Evolutionary conservation across 2,113 vertebrate species (phyloP), one percentile per base, ranked within the genome.

Genomic region (Ictalurus punctatus): DNA sequence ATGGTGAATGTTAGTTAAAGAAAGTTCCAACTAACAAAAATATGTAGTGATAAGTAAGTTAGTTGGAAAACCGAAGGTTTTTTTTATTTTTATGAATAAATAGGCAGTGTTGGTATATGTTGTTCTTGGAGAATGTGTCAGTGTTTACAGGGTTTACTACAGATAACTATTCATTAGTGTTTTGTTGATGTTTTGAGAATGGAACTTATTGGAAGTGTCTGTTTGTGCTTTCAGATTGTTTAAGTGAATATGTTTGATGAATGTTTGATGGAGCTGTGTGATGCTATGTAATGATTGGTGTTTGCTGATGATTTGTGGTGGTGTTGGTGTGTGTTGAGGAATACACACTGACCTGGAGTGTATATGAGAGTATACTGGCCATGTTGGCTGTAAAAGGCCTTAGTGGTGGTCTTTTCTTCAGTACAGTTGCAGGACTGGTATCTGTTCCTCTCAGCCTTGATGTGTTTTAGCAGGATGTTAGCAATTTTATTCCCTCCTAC

Each of bases 401-500:
- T 95, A 78, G 84, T 80, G 34, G 88, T 93, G 88, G 90, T 88
- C 30, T 27, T 79, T 8, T 87, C 87, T 34, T 78, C 78, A 12
- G 88, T n/a, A 37, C 65, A 80, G 54, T 85, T 67, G 16, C 52
- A 40, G 12, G 85, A 34, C 19, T 63, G 71, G 1, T 93, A 91
- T 74, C 91, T 94, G 78, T 86, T 94, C 81, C 87, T 94, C 92
- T 95, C 94, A 34, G 92, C 92, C 83, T 95, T 93, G 0, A 96
- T 93, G 91, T 95, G 95, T 30, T 94, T 95, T 91, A 95, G 90
- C 85, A 96, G 92, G 44, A 95, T 90, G 73, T 92, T 21, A 2
- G 93, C 88, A 93, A 96, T 95, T 92, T 94, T 96, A 91, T 92
- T 92, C 79, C 94, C 93, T 25, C 92, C 91, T 74, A 95, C 91